phyloP scores from a whole-genome alignment of 2,888 invertebrate genomes.

The Camponotus fellah region DNA sequence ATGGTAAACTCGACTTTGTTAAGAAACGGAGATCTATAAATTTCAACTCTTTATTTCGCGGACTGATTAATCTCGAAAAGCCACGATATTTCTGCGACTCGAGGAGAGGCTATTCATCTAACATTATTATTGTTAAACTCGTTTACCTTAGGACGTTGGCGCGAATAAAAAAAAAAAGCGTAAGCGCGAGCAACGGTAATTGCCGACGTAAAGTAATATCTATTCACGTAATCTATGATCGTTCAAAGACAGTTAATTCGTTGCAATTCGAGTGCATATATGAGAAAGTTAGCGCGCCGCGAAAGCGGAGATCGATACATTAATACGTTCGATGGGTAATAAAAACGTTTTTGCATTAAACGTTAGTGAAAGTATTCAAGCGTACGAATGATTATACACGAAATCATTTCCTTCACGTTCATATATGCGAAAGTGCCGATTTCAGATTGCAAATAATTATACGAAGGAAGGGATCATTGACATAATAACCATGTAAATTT shows the following conservation, averaged over 20 bases:
- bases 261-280: neutral
- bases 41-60: neutral
- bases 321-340: neutral
- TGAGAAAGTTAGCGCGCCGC: constrained; percentile 45
- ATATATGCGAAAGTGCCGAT: constrained; percentile 13
- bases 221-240: neutral
- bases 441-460: constrained; percentile 9
- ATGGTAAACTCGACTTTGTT: neutral
- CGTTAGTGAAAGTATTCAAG: constrained; percentile 22
- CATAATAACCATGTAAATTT: neutral
- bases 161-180: neutral
- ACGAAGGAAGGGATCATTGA: no score
- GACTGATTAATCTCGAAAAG: neutral
- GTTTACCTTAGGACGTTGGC: neutral
- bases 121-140: neutral
- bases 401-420: constrained; percentile 2
- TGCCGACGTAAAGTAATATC: neutral
- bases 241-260: constrained; percentile 20
- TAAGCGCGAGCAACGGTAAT: constrained; percentile 16
- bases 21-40: neutral
- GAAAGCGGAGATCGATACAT: constrained; percentile 41
- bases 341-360: constrained; percentile 4
- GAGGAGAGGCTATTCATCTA: neutral
- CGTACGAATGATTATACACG: constrained; percentile 14
- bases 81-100: neutral